Conservation (phyloP, 2,113 vertebrate species). For the Ivindomyrus marchei region DNA sequence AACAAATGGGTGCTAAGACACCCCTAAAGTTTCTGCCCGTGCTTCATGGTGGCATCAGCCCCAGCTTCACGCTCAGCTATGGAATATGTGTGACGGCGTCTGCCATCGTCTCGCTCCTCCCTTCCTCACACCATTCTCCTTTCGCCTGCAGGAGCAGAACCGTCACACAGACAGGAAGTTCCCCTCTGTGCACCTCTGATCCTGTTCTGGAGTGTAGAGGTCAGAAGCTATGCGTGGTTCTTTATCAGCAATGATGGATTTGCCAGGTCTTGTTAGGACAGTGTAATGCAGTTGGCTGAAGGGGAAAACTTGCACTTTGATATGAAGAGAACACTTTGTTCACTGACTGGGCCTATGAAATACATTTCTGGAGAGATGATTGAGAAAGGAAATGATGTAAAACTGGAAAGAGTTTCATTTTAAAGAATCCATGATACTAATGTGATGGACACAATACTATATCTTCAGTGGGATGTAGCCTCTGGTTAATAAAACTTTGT, state of each 20-base stretch:
- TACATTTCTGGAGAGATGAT: background rate
- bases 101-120: background rate
- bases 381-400: background rate
- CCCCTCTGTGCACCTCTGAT: background rate
- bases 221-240: conserved; percentile 37
- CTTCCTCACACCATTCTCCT: background rate
- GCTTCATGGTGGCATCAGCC: background rate
- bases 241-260: conserved; percentile 45
- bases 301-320: background rate
- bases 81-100: background rate
- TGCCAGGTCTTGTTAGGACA: conserved; percentile 21
- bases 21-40: background rate
- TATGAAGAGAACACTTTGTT: background rate
- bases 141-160: background rate
- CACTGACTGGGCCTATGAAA: background rate
- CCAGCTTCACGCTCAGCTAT: no score
- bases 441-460: background rate
- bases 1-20: background rate
- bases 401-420: background rate
- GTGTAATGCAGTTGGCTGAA: background rate
- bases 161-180: conserved; percentile 8
- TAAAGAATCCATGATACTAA: background rate
- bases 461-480: background rate
- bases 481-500: background rate
- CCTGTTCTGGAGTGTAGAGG: background rate